Evolutionary conservation across 1,140 invertebrate genomes (phyloP).

Genomic region (Sweltsa coloradensis): DNA sequence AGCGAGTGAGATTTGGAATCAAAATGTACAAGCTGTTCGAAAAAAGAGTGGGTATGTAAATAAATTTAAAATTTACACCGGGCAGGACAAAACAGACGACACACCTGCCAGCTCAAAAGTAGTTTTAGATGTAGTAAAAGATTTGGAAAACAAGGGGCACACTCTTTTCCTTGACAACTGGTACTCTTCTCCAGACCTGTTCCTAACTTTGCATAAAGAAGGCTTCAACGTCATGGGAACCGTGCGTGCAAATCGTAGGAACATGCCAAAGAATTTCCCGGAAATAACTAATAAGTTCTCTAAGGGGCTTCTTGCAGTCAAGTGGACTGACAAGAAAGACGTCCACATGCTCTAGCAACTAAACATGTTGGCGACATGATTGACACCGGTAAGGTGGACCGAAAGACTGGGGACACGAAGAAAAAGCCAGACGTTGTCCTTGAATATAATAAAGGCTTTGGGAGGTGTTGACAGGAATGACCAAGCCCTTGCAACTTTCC

Average conservation of each 20-base stretch:
- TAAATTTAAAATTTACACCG: constrained; percentile 11
- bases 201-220: not conserved
- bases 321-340: constrained; percentile 16
- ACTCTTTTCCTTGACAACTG: not conserved
- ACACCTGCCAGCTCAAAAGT: constrained; percentile 2
- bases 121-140: constrained; percentile 3
- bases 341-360: constrained; percentile 15
- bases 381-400: constrained; percentile 6
- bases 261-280: constrained; percentile 2
- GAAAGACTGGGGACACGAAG: constrained; percentile 1
- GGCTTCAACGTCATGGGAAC: not conserved
- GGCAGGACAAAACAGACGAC: constrained; percentile 4
- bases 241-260: not conserved
- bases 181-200: not conserved
- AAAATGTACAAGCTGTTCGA: constrained; percentile 9
- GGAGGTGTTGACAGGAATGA: constrained; percentile 11
- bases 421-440: constrained; percentile 13
- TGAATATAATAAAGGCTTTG: constrained; percentile 14
- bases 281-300: constrained; percentile 10
- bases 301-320: not conserved
- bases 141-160: not conserved
- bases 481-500: constrained; percentile 10
- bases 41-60: not conserved
- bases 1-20: constrained; percentile 10
- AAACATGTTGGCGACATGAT: too few relatives aligned